Base-by-base conservation (phyloP, 2,797 vertebrate species). In the Florisuga fusca region DNA sequence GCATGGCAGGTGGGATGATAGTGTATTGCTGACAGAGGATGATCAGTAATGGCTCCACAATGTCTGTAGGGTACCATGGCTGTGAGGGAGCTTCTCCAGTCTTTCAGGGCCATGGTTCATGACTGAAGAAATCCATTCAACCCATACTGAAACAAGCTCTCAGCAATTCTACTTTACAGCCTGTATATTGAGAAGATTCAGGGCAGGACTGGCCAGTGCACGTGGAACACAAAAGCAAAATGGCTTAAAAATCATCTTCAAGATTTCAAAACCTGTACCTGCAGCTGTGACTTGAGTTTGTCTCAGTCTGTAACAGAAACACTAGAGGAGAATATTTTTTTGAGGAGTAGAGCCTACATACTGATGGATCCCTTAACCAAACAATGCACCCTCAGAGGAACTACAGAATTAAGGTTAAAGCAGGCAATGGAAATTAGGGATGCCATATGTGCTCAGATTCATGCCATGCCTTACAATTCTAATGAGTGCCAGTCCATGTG, bases 1-100 rank as follows among this genome's bases (percentile, higher is more conserved):
- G 88, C 62, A 4, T 69, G 69, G 80, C 87, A 82, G 77, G 59
- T 94, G 94, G 90, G 90, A 82, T 55, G 69, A 41, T 13, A 59
- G 48, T 81, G 77, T 77, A 71, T 48, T n/a, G 77, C 66, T 84
- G 86, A 57, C 71, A 71, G 38, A 71, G 90, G 59, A 53, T 73
- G 55, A 34, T 51, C 85, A 73, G 41, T 13, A 51, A n/a, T 3
- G 90, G 87, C 90, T 95, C 95, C 88, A 82, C 54, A 53, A 23
- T 43, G 80, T 91, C 95, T 95, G 82, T 54, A 80, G 41, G 53
- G 53, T 77, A 61, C 20, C 13, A n/a, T 15, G 36, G 33, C 61
- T 74, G 13, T 31, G 59, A 45, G 51, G 79, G 66, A 62, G 51
- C 13, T 59, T 34, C 55, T 71, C 33, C 63, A 53, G 51, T 26